Conservation (phyloP, 2,888 invertebrate genomes). For the Drosophila greeni region DNA sequence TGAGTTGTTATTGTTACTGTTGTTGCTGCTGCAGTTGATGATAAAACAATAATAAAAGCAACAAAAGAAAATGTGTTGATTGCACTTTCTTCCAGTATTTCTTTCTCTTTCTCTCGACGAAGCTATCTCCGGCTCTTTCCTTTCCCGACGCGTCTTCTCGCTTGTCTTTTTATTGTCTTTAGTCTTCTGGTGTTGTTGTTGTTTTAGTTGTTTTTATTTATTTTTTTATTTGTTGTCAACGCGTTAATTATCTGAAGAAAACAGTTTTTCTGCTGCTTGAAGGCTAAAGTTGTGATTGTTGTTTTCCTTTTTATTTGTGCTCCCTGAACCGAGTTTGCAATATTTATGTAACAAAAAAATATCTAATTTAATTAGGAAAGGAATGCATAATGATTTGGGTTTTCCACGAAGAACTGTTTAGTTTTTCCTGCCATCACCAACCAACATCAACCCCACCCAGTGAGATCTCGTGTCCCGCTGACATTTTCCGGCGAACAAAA, state of each 20-base stretch:
- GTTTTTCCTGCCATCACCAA: neutral
- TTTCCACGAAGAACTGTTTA: neutral
- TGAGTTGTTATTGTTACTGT: neutral
- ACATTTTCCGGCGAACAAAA: conserved; percentile 6
- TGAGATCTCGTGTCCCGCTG: conserved; percentile 17
- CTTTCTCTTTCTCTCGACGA: conserved; percentile 6
- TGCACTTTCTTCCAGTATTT: conserved; percentile 46
- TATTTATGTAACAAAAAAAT: neutral
- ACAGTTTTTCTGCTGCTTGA: conserved; percentile 19
- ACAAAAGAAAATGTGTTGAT: conserved; percentile 39
- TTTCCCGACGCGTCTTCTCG: conserved; percentile 4
- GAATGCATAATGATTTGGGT: neutral
- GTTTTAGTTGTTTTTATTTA: neutral
- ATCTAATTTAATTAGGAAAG: neutral
- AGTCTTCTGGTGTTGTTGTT: conserved; percentile 10
- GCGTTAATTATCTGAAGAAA: conserved; percentile 44
- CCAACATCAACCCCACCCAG: neutral
- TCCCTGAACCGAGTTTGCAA: neutral
- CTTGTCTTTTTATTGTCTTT: conserved; percentile 17
- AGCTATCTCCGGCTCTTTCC: conserved; percentile 24
- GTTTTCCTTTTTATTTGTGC: neutral
- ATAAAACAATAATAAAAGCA: conserved; percentile 14
- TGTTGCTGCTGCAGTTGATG: conserved; percentile 2
- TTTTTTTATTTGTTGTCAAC: conserved; percentile 33
- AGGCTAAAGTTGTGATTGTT: conserved; percentile 17